phyloP scores from a whole-genome alignment of 2,113 vertebrate species.

The Phalacrocorax aristotelis region DNA sequence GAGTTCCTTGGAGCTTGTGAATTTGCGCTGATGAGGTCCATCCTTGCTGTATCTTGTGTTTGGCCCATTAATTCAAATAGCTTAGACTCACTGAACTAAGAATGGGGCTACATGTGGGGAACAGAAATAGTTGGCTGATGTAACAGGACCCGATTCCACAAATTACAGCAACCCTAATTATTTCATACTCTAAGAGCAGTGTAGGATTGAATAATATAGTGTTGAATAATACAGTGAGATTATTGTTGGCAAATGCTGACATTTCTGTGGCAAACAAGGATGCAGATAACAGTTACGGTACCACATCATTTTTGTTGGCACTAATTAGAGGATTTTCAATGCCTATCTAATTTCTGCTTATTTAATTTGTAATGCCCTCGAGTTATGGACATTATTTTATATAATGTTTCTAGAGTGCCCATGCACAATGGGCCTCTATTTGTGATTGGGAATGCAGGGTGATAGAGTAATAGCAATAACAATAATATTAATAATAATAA shows the following conservation, averaged over 20 bases:
- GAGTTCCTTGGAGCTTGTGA: not conserved
- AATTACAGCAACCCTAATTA: not conserved
- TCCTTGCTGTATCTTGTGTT: not conserved
- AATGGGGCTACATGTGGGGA: not conserved
- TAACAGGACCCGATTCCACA: not conserved
- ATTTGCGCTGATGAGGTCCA: not conserved
- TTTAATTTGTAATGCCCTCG: not conserved
- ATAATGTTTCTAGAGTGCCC: not conserved
- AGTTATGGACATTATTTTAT: not conserved
- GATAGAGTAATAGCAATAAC: not conserved
- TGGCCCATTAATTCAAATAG: not conserved
- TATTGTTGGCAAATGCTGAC: conserved; percentile 17
- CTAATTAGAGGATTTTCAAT: not conserved
- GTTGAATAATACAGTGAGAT: not conserved
- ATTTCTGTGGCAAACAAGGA: conserved; percentile 12
- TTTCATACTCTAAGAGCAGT: not conserved
- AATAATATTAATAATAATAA: not conserved
- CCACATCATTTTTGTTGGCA: not conserved
- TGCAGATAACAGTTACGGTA: not conserved
- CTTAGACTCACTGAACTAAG: not conserved
- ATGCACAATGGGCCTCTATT: not conserved
- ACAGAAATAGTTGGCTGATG: not conserved
- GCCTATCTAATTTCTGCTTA: not conserved
- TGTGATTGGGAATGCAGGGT: not conserved
- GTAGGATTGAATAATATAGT: not conserved